These are phyloP conservation scores for Leucophora obtusa DNA, from an alignment of 2,888 invertebrate species.

Conservation along the genomic window DNA sequence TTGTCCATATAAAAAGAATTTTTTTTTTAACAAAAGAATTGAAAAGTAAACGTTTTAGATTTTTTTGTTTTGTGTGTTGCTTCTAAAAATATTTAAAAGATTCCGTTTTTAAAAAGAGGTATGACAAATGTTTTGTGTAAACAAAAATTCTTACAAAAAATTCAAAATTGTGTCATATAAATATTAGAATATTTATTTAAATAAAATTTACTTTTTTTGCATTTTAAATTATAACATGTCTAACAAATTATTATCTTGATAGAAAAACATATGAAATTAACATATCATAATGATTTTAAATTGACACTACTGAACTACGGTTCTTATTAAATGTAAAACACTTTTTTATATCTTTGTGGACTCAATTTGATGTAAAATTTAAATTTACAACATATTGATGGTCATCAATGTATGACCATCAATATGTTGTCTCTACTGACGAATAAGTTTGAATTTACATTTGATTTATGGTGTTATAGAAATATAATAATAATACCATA, in stretches of 20 bases:
- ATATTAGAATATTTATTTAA: neutral
- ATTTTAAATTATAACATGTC: slow-evolving; percentile 2
- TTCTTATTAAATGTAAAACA: too few relatives aligned
- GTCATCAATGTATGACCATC: neutral
- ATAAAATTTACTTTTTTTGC: neutral
- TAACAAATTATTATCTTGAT: neutral
- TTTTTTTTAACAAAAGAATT: neutral
- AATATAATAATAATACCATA: neutral
- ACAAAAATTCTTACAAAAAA: neutral
- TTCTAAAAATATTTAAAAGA: neutral
- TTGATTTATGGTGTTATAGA: neutral
- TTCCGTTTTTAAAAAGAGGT: neutral
- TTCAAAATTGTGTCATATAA: neutral
- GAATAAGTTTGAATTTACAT: neutral
- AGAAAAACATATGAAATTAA: neutral
- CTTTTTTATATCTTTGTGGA: too few relatives aligned
- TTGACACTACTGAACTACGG: too few relatives aligned
- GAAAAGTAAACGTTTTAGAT: neutral
- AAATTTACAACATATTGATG: too few relatives aligned
- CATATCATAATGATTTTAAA: too few relatives aligned
- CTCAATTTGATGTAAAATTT: too few relatives aligned
- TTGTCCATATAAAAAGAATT: neutral
- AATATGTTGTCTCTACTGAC: neutral
- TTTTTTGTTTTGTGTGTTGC: neutral
- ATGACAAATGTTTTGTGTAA: neutral